Evolutionary conservation across 2,113 vertebrate species (phyloP).

Genomic region (Bungarus multicinctus): DNA sequence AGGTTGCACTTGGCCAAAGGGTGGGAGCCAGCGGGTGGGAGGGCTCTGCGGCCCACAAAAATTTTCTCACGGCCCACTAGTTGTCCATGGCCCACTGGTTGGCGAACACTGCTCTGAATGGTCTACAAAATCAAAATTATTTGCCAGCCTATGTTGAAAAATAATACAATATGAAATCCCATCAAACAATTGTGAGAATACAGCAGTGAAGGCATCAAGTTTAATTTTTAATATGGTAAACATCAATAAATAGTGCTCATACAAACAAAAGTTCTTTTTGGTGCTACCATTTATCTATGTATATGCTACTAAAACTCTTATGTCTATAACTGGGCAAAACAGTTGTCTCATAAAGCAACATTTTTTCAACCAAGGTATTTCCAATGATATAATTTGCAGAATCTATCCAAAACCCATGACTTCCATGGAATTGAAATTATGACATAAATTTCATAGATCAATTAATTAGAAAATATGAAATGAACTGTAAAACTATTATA

Average conservation of each 20-base stretch:
- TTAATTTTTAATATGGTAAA: neutral
- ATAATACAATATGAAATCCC: neutral
- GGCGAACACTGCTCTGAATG: no score
- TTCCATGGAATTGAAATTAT: neutral
- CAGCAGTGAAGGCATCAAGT: neutral
- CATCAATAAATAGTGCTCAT: neutral
- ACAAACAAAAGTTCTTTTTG: neutral
- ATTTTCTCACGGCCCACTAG: no score
- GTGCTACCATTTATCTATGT: neutral
- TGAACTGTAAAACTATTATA: neutral
- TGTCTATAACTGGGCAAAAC: neutral
- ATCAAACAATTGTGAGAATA: neutral
- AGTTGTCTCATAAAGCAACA: neutral
- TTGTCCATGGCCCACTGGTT: no score
- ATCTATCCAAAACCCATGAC: neutral
- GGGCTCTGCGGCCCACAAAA: no score
- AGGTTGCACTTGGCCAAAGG: no score
- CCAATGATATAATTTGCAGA: neutral
- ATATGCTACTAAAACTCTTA: neutral
- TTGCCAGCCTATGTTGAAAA: neutral
- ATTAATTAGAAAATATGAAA: neutral
- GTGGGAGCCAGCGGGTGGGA: no score
- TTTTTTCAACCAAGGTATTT: neutral
- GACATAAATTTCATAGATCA: neutral
- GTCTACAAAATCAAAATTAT: neutral